Base-by-base conservation (phyloP, 2,888 invertebrate genomes). In the Synergus laeviventris region DNA sequence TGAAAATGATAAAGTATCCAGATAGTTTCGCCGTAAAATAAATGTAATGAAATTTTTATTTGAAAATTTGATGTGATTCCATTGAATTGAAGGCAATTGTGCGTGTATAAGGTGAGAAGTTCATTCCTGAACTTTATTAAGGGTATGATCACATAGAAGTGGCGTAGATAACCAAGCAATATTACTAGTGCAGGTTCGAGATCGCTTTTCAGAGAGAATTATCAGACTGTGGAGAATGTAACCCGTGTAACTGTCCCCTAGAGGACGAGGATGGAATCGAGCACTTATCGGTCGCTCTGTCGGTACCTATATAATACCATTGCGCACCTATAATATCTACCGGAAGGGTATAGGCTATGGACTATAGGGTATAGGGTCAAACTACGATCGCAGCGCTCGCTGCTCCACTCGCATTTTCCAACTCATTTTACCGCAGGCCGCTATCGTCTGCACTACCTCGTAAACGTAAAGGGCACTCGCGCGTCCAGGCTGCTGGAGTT, bases 391-490 rank as follows among this genome's bases (percentile, higher is more conserved):
- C 45, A 24, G 62, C 77, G 39, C 75, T 45, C 77, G n/a, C 81
- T 81, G 83, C 83, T 84, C 84, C 84, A 81, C 84, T 81, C 85
- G 85, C 85, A 86, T 88, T 87, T 88, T 87, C 84, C 86, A 82
- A 87, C 85, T 86, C 87, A 86, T 87, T 88, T 88, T 87, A 81
- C 81, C 82, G 81, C 79, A 56, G 21, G 56, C 21, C 83, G 86
- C 85, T 86, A 85, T 85, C 85, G 82, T 81, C 80, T 83, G 83
- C 83, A 78, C 80, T 42, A 66, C 84, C 83, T 88, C 88, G 86
- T 88, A 88, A 88, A 88, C 82, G 87, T 82, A 85, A 87, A 88
- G 85, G 87, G 86, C 86, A 86, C 88, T 87, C 87, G 85, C 84
- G 86, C 87, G 87, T 88, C 85, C 85, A 74, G 76, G 62, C 76